phyloP scores from a whole-genome alignment of 2,113 vertebrate species.

The Hiodon alosoides region DNA sequence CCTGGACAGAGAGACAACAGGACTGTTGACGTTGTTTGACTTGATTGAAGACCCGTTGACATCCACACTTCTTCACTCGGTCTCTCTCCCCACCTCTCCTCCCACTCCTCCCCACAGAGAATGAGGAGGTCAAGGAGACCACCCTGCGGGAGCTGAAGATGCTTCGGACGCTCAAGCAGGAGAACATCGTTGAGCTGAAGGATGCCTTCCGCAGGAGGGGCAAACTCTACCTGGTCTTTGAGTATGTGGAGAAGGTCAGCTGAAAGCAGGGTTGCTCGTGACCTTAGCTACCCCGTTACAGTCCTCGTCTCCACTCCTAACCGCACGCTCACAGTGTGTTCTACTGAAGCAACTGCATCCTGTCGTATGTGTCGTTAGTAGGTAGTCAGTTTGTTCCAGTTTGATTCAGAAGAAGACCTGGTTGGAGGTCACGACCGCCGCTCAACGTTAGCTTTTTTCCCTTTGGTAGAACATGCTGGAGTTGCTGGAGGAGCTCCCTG shows the following conservation, averaged over 20 bases:
- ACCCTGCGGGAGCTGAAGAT: slow-evolving; percentile 96
- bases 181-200: slow-evolving; percentile 97
- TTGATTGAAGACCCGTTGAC: neutral
- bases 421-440: neutral
- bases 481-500: slow-evolving; percentile 95
- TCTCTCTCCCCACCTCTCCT: neutral
- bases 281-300: too few relatives aligned
- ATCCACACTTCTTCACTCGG: too few relatives aligned
- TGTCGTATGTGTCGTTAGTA: neutral
- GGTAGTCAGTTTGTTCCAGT: neutral
- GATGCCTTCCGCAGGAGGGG: slow-evolving; percentile 95
- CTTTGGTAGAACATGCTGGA: slow-evolving; percentile 91
- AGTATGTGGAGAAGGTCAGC: slow-evolving; percentile 65
- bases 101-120: slow-evolving; percentile 49
- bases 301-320: too few relatives aligned
- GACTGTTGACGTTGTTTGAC: too few relatives aligned
- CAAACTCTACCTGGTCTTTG: slow-evolving; percentile 94
- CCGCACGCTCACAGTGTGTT: too few relatives aligned
- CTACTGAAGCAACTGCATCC: too few relatives aligned
- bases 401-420: neutral
- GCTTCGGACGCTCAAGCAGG: slow-evolving; percentile 96
- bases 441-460: too few relatives aligned
- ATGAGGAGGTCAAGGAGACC: slow-evolving; percentile 73
- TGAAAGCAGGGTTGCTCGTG: neutral
- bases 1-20: too few relatives aligned